Base-by-base conservation (phyloP, 1,140 invertebrate genomes). In the Anastatus disparis region DNA sequence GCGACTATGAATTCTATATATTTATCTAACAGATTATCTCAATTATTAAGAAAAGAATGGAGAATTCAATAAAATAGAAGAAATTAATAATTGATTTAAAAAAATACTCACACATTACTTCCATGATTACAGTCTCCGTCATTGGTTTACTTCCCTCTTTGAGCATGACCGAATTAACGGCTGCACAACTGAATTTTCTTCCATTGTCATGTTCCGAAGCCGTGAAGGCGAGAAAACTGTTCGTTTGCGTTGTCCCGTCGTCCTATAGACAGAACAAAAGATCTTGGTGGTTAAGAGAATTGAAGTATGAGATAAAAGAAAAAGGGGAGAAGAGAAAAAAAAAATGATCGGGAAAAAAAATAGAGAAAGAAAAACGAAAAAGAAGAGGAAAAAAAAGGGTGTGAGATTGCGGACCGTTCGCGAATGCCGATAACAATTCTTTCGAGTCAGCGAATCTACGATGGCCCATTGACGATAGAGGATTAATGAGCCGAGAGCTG, bases 161-260 rank as follows among this genome's bases (percentile, higher is more conserved):
- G 67, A 88, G 85, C 79, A 92, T 92, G 15, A 97, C 94, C 50
- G 90, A 86, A 84, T 97, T 97, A 74, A 91, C 89, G 0, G 92
- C 93, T 79, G 92, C 89, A 79, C 95, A 97, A 42, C 90, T 89
- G 73, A 97, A 92, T 50, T 88, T 84, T 89, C 71, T 90, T 86
- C 91, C 91, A 81, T 97, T 94, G 81, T 96, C 94, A 79, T 90
- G 94, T 27, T 93, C 89, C 2, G 91, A 90, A 1, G 94, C 93
- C 50, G 89, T 90, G 82, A 96, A 95, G 8, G 89, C 89, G 38
- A 95, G 82, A 73, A 90, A 89, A 69, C 93, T 94, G 79, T 88
- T 88, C 1, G 93, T 95, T 70, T 91, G 90, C 82, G 88, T 93
- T 6, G 94, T 95, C 48, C 91, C 90, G 80, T 95, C 93, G 59